Percentiles rank a stretch among this genome's conserved stretches.
These are phyloP conservation scores for Knipowitschia caucasica DNA, from an alignment of 2,797 vertebrate species.

Conservation along the genomic window DNA sequence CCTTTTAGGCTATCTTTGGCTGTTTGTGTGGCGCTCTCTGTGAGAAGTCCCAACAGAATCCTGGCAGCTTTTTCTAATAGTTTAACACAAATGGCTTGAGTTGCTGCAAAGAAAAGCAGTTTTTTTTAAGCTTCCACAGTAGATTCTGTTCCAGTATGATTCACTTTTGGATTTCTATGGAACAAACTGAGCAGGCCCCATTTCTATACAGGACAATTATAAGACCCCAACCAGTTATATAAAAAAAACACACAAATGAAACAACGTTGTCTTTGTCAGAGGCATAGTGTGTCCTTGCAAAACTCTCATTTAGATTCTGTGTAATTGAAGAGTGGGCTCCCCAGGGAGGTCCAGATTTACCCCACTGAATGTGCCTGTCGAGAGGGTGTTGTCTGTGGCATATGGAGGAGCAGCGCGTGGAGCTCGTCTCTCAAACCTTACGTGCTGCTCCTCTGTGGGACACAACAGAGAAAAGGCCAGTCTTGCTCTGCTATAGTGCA, in stretches of 20 bases:
- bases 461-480: conserved; percentile 43
- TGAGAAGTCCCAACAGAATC: conserved; percentile 42
- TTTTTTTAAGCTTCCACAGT: conserved; percentile 44
- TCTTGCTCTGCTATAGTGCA: conserved; percentile 35
- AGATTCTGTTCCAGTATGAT: conserved; percentile 54
- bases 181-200: too few species aligned
- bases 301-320: conserved; percentile 15
- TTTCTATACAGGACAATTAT: too few species aligned
- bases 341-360: conserved; percentile 56
- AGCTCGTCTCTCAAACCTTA: conserved; percentile 10
- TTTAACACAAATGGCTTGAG: conserved; percentile 42
- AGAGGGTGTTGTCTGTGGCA: conserved; percentile 44
- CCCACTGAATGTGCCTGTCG: conserved; percentile 56
- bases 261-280: conserved; percentile 18
- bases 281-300: conserved; percentile 51
- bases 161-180: conserved; percentile 43
- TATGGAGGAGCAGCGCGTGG: conserved; percentile 21
- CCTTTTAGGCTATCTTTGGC: conserved; percentile 36
- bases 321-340: conserved; percentile 31
- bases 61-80: conserved; percentile 46
- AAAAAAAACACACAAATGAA: too few species aligned
- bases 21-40: conserved; percentile 40
- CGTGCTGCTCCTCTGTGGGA: conserved; percentile 34
- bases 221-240: neutral
- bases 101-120: conserved; percentile 40